A percentile compares a stretch with the other conserved stretches of the same genome.
phyloP scores from a whole-genome alignment of 1,140 invertebrate genomes.

The Mizuhopecten yessoensis region DNA sequence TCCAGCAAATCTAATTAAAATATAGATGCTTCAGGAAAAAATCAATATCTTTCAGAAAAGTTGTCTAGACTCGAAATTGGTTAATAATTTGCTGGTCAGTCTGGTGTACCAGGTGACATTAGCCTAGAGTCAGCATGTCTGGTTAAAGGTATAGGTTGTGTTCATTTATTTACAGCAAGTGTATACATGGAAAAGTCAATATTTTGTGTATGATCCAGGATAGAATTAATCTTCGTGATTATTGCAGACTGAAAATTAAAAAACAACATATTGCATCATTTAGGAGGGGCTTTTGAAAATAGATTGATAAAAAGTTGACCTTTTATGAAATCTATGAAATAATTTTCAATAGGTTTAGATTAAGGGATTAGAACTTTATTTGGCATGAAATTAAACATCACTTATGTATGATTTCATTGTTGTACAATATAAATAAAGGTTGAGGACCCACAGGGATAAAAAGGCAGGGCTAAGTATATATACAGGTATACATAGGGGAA shows the following conservation, averaged over 20 bases:
- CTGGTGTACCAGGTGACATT: not conserved
- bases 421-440: no score
- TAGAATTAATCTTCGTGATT: not conserved
- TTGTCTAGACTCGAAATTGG: constrained; percentile 3
- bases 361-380: no score
- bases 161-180: not conserved
- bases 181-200: not conserved
- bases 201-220: not conserved
- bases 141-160: not conserved
- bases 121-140: not conserved
- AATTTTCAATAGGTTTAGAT: no score
- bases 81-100: not conserved
- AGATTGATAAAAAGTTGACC: no score
- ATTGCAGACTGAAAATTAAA: not conserved
- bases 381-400: no score
- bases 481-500: no score
- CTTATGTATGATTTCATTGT: no score
- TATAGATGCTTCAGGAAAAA: not conserved
- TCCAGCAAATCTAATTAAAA: not conserved
- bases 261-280: not conserved
- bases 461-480: no score
- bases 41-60: not conserved
- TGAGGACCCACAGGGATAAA: no score
- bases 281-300: constrained; percentile 1
- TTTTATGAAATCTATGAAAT: no score